A percentile compares a stretch with the other conserved stretches of the same genome.
Evolutionary conservation across 1,140 invertebrate species (phyloP).

Genomic region (Panagrolaimus sp.): DNA sequence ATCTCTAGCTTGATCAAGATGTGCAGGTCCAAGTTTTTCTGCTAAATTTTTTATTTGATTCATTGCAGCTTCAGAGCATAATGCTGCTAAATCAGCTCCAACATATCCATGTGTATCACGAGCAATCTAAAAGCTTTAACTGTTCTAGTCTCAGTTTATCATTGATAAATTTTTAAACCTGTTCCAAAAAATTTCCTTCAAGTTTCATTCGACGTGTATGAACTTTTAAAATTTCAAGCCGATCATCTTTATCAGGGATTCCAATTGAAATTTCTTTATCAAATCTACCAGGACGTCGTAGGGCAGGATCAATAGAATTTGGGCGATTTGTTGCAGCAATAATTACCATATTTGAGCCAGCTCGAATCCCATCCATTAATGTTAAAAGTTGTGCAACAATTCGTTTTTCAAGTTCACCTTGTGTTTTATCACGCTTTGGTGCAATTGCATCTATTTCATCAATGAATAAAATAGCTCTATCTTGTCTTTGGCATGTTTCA

Average conservation of each 20-base stretch:
- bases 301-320: constrained; percentile 92
- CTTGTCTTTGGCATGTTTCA: constrained; percentile 98
- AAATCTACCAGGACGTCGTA: constrained; percentile 92
- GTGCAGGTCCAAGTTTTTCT: too few relatives aligned
- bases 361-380: constrained; percentile 97
- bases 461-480: constrained; percentile 98
- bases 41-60: too few relatives aligned
- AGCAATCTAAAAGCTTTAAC: too few relatives aligned
- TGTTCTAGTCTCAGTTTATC: too few relatives aligned
- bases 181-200: constrained; percentile 74
- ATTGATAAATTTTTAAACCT: too few relatives aligned
- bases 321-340: constrained; percentile 99
- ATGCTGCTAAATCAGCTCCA: constrained; percentile 91
- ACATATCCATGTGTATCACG: constrained; percentile 92
- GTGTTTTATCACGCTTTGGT: constrained; percentile 98
- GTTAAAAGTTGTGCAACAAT: constrained; percentile 96
- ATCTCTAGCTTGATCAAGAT: too few relatives aligned
- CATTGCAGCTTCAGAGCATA: constrained; percentile 96
- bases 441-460: constrained; percentile 99
- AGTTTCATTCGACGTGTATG: constrained; percentile 99
- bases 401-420: constrained; percentile 94
- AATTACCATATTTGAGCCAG: constrained; percentile 93
- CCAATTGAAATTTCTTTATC: constrained; percentile 82
- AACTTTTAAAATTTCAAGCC: constrained; percentile 88
- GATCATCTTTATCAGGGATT: constrained; percentile 91